These are phyloP conservation scores for Naja naja DNA, from an alignment of 2,113 vertebrate species.

Conservation along the genomic window DNA sequence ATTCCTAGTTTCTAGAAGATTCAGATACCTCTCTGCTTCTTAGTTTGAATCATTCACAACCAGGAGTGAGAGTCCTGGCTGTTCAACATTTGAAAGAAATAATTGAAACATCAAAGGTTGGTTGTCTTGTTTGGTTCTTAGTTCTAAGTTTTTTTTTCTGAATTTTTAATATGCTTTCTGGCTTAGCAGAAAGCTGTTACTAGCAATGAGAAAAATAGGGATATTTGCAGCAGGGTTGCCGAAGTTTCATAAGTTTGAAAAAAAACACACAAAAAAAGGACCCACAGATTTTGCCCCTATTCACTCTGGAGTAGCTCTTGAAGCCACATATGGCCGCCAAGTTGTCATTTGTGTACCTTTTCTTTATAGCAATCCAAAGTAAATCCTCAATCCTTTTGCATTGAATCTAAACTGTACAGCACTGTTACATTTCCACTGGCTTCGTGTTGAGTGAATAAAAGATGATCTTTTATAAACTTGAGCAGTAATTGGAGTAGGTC, in stretches of 20 bases:
- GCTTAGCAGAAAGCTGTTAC: background rate
- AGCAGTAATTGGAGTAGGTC: background rate
- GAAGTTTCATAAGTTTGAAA: background rate
- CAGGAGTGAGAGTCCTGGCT: slow-evolving; percentile 81
- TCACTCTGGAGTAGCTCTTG: background rate
- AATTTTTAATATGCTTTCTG: background rate
- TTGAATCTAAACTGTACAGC: background rate
- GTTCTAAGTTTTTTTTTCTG: background rate
- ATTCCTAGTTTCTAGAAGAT: slow-evolving; percentile 81
- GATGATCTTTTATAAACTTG: background rate
- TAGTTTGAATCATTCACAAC: slow-evolving; percentile 89
- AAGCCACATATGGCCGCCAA: background rate
- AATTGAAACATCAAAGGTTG: slow-evolving; percentile 78
- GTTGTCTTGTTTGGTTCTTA: slow-evolving; percentile 26
- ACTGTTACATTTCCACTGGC: background rate
- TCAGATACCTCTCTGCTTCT: slow-evolving; percentile 89
- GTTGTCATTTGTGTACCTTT: background rate
- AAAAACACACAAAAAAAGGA: too few species aligned
- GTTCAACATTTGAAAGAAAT: slow-evolving; percentile 81
- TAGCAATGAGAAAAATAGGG: background rate
- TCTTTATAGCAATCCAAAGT: background rate
- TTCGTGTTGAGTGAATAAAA: background rate
- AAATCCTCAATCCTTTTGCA: background rate
- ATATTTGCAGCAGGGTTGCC: background rate
- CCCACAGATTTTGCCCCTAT: background rate